A percentile compares a stretch with the other conserved stretches of the same genome.
Evolutionary conservation across 2,888 invertebrate species (phyloP).

Genomic region (Cenopis cana): DNA sequence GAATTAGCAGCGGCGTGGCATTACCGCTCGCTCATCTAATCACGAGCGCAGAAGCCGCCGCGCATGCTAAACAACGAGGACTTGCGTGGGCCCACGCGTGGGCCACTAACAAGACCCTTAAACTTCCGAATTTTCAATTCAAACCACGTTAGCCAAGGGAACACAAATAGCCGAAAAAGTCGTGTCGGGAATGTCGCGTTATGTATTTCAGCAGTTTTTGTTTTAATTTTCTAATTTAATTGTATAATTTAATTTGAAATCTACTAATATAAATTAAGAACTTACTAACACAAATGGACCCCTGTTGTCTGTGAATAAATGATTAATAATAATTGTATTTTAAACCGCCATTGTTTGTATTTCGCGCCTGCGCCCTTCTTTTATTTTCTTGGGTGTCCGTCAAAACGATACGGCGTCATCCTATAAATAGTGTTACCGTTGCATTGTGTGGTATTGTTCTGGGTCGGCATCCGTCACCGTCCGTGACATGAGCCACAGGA

Average conservation of each 20-base stretch:
- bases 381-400: conserved; percentile 57
- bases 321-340: conserved; percentile 84
- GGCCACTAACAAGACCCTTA: conserved; percentile 48
- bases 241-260: too few species aligned
- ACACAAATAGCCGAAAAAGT: conserved; percentile 80
- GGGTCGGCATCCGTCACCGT: conserved; percentile 51
- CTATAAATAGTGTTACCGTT: conserved; percentile 57
- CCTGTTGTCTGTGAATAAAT: too few species aligned
- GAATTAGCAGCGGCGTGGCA: conserved; percentile 71
- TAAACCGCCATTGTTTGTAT: conserved; percentile 82
- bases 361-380: conserved; percentile 71
- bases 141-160: conserved; percentile 72
- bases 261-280: too few species aligned
- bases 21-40: conserved; percentile 62
- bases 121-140: conserved; percentile 71
- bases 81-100: conserved; percentile 45
- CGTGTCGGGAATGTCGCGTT: conserved; percentile 82
- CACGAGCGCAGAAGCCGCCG: conserved; percentile 68
- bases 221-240: too few species aligned
- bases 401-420: conserved; percentile 52
- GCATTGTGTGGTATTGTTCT: conserved; percentile 47
- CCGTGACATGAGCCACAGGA: conserved; percentile 12
- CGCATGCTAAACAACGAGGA: conserved; percentile 59
- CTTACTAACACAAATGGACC: too few species aligned
- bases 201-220: conserved; percentile 79